Base-by-base conservation (phyloP, 2,888 invertebrate genomes). In the Seladonia tumulorum region DNA sequence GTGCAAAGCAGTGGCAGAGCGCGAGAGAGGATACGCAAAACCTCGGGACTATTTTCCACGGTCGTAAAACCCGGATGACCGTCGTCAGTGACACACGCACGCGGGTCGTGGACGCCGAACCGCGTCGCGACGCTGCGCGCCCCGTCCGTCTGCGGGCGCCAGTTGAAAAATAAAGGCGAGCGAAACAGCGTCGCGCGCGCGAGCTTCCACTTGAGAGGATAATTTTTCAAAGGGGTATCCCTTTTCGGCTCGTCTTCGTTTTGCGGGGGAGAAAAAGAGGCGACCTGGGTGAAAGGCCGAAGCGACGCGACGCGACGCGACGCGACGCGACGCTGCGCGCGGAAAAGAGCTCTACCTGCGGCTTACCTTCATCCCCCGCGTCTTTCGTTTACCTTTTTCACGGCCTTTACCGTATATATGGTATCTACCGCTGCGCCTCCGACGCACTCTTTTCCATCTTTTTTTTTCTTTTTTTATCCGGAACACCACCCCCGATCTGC, bases 181-280 rank as follows among this genome's bases (percentile, higher is more conserved):
- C 79, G 70, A 76, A 63, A 60, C 35, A 16, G 45, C 45, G 25
- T 22, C 22, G 63, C 47, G 35, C 73, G 49, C 92, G 92, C 93
- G 92, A 91, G 87, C 92, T 94, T 94, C 92, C 94, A 92, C 93
- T 92, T 88, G 93, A 90, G 83, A 87, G 92, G 88, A 93, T 94
- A 94, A 94, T 94, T 94, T 94, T 93, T 94, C 94, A 94, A 94
- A 94, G 94, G 88, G 42, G 25, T 72, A 82, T 85, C 87, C 87
- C 87, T 90, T 91, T 90, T 91, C 85, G 87, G 90, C 77, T 91
- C 83, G 89, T 90, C 91, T 90, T 91, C 90, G 88, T 91, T 91
- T 90, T 88, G 86, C 83, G 81, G 57, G 53, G 60, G 57, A 14
- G 57, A 14, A 45, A 86, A 79, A 72, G 42, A 72, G 42, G 25